These are phyloP conservation scores for Actinia tenebrosa DNA, from an alignment of 64 coral and sea anemone genomes.

Conservation along the genomic window DNA sequence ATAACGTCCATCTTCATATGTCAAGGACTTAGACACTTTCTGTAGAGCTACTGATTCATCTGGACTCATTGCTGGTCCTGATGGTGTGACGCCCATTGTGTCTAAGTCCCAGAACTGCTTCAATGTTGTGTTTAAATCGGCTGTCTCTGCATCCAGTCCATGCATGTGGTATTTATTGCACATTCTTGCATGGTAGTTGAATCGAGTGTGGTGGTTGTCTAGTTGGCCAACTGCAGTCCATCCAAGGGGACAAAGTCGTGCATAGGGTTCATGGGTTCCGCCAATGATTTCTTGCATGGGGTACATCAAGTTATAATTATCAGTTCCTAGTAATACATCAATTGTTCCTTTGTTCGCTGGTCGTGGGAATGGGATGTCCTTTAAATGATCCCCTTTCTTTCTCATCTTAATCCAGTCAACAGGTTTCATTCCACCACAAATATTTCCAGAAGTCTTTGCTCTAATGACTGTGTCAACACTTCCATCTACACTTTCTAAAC, in stretches of 20 bases:
- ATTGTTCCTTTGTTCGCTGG: conserved; percentile 31
- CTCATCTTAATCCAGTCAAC: conserved; percentile 42
- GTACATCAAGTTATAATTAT: conserved; percentile 34
- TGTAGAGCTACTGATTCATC: conserved; percentile 28
- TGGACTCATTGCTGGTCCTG: conserved; percentile 41
- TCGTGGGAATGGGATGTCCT: conserved; percentile 36
- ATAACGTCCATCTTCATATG: conserved; percentile 32
- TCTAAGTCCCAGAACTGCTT: conserved; percentile 59
- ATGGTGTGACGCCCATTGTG: conserved; percentile 40
- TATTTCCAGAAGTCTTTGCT: conserved; percentile 45
- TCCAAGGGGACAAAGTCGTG: conserved; percentile 42
- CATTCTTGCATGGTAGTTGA: not conserved
- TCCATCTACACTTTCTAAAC: conserved; percentile 21
- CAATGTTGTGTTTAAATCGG: conserved; percentile 18
- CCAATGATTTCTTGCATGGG: conserved; percentile 32
- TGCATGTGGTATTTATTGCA: conserved; percentile 21
- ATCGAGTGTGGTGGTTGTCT: not conserved
- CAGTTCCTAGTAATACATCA: conserved; percentile 19
- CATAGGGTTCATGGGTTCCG: conserved; percentile 12
- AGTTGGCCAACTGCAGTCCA: conserved; percentile 31
- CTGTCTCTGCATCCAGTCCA: conserved; percentile 19
- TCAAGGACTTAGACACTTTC: conserved; percentile 30
- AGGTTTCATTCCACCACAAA: conserved; percentile 56
- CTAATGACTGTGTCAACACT: conserved; percentile 21
- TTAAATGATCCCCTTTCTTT: conserved; percentile 40